Base-by-base conservation (phyloP, 2,888 invertebrate genomes). In the Leucophora obtusa region DNA sequence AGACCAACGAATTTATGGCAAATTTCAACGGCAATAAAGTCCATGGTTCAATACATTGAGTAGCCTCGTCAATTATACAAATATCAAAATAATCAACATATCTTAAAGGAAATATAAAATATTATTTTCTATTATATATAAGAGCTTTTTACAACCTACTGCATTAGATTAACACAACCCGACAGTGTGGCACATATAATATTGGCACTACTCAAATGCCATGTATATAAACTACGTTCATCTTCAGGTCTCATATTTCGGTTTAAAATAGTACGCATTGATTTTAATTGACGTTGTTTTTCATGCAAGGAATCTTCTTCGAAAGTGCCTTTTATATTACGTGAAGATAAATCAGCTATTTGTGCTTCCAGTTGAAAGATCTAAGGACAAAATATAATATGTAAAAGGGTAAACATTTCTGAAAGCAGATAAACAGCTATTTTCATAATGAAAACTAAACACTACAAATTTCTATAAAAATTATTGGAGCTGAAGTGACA, bases 61-160 rank as follows among this genome's bases (percentile, higher is more conserved):
- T 95, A 18, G 97, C 97, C 91, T 97, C 96, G 89, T 96, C 96
- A 68, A 97, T 92, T 69, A 96, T 94, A 85, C 96, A 96, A 75
- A 94, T 91, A 62, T 93, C 92, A 72, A 92, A 91, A 63, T 87
- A 87, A 58, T 83, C 70, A 3, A 88, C 82, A 17, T 79, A 86
- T n/a, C 84, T 84, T 5, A 38, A 28, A 17, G 28, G 28, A 28
- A 6, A 28, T 28, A 28, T 6, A 28, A 7, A 7, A 7, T 28
- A 54, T 21, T 21, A 33, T 33, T 21, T 58, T 28, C 17, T 8
- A 18, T 18, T 14, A n/a, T 51, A 38, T 24, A 33, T 21, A 17
- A 1, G 28, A 28, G 28, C 1, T 24, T 38, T 9, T 18, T 33
- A 38, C 24, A 3, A 82, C 86, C 83, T 83, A 87, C 86, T 84